phyloP scores from a whole-genome alignment of 2,113 vertebrate genomes.

The Notarius lentiginosus region DNA sequence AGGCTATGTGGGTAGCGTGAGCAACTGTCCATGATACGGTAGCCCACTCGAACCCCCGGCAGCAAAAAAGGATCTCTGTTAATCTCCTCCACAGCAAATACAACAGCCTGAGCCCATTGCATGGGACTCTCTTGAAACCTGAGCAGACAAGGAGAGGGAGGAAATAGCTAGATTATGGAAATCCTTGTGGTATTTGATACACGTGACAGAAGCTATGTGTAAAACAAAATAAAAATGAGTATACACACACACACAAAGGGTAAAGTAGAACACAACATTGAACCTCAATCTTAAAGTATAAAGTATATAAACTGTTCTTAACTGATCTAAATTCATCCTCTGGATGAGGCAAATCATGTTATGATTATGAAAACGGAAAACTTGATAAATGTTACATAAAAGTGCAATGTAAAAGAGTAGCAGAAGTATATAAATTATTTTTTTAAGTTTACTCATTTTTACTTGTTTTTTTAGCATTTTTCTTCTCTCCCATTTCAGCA shows the following conservation, averaged over 20 bases:
- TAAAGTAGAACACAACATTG: no score
- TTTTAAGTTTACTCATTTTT: neutral
- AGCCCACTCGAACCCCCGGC: conserved; percentile 70
- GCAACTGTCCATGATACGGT: conserved; percentile 70
- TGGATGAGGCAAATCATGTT: neutral
- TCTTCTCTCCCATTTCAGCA: neutral
- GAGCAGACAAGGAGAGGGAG: conserved; percentile 4
- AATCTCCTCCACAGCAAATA: conserved; percentile 76
- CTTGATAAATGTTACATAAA: neutral
- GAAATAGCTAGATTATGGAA: no score
- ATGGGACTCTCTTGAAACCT: conserved; percentile 61
- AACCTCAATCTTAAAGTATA: no score
- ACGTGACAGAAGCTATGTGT: no score
- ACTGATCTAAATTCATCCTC: neutral
- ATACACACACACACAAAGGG: no score
- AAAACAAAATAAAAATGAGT: no score
- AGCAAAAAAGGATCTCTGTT: conserved; percentile 65
- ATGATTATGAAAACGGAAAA: neutral
- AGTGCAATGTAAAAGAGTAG: neutral
- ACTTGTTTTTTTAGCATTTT: neutral
- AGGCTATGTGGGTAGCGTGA: conserved; percentile 60
- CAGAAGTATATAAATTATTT: neutral
- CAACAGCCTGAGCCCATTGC: conserved; percentile 63
- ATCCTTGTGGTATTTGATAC: no score
- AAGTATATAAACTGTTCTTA: no score